Conservation (phyloP, 2,888 invertebrate species). For the Eugnorisma glareosa region DNA sequence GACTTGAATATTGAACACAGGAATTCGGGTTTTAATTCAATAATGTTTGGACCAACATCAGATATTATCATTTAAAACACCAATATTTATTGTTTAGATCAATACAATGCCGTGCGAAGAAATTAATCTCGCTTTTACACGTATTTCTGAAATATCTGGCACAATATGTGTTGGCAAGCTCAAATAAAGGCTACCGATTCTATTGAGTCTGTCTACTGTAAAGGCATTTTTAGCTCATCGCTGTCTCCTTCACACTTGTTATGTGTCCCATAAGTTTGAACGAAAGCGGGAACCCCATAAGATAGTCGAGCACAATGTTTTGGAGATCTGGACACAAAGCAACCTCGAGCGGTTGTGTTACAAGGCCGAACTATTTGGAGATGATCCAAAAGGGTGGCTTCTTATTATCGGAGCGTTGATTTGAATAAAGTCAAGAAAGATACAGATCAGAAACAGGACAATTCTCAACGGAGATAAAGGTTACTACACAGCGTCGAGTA, state of each 20-base stretch:
- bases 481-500: constrained; percentile 5
- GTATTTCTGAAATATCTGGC: constrained; percentile 48
- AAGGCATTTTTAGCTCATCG: constrained; percentile 41
- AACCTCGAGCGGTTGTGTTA: constrained; percentile 58
- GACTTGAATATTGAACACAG: background rate
- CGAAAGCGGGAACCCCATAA: constrained; percentile 36
- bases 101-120: constrained; percentile 23
- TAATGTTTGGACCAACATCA: constrained; percentile 18
- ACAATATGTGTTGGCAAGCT: constrained; percentile 54
- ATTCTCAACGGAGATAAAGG: constrained; percentile 27
- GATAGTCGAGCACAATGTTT: constrained; percentile 54
- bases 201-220: constrained; percentile 38
- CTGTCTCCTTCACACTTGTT: constrained; percentile 47
- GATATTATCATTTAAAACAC: constrained; percentile 2
- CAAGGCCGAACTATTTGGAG: constrained; percentile 74
- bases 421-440: constrained; percentile 57
- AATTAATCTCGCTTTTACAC: constrained; percentile 40
- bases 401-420: constrained; percentile 59
- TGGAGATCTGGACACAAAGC: constrained; percentile 54
- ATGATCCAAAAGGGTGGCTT: constrained; percentile 70
- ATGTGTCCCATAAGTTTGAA: constrained; percentile 28
- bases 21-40: constrained; percentile 11
- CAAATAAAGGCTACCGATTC: constrained; percentile 51
- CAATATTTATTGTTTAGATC: constrained; percentile 7
- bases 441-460: constrained; percentile 34